Evolutionary conservation across 2,888 invertebrate species (phyloP), one percentile per base, ranked within the genome.

Genomic region (Lottia gigantea): DNA sequence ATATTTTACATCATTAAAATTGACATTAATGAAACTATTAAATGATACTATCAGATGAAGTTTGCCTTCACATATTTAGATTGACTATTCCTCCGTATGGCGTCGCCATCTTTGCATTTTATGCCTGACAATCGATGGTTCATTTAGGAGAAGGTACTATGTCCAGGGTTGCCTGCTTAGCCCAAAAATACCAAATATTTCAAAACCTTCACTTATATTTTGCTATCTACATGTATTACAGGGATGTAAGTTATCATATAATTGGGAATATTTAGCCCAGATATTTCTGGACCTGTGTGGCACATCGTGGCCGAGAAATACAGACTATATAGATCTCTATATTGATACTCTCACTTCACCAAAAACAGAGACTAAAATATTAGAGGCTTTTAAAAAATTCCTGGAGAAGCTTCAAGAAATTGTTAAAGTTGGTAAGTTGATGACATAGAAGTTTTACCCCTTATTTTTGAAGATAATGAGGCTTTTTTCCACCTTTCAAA

Each of bases 261-360:
- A 68, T 47, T 68, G 68, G 68, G 47, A 62, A 12, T 68, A 68
- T 19, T 49, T 68, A n/a, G 68, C 63, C 26, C 62, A 46, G 15
- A 68, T 68, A 23, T 68, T 62, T 62, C 16, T 64, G 16, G 31
- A 47, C 15, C 63, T 62, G 23, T 68, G 62, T 19, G 23, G 23
- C 19, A 23, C 23, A 23, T 23, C 55, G 19, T 55, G 55, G 55
- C 55, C 55, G 11, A 55, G 23, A 55, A 55, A 55, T 23, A 23
- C 55, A 23, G 55, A 55, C 1, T 55, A 55, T 55, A 55, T 55
- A 23, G 55, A 55, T 19, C 19, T 19, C 3, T 55, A 55, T 23
- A 55, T 55, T 12, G 55, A 55, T 23, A 55, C 55, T 15, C 19
- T 55, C 0, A 55, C 55, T 14, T 19, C 55, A 55, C 55, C 19